Conservation (phyloP, 2,797 vertebrate genomes). For the Helicolenus hilgendorfi region DNA sequence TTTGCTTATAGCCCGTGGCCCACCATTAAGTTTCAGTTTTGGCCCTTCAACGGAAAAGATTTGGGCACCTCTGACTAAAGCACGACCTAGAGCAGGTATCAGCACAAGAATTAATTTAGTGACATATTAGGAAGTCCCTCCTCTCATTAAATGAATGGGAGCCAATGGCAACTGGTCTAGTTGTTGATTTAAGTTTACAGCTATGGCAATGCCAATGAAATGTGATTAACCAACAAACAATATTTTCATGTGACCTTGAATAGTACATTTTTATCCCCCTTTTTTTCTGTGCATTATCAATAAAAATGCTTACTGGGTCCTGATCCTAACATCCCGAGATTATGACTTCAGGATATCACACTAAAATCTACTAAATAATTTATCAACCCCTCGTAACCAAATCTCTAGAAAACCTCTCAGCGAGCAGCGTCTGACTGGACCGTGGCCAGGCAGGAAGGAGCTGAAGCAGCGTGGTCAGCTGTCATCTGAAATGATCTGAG, state of each 20-base stretch:
- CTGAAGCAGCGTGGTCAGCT: neutral
- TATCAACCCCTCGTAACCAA: neutral
- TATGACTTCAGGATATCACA: neutral
- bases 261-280: neutral
- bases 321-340: neutral
- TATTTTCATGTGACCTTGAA: neutral
- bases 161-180: neutral
- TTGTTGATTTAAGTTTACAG: neutral
- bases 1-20: no score
- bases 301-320: neutral
- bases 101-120: neutral
- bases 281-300: neutral
- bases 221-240: neutral
- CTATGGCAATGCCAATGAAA: neutral
- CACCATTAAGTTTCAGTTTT: no score
- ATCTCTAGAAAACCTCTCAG: neutral
- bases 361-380: neutral
- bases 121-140: neutral
- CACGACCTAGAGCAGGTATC: neutral
- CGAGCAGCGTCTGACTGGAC: neutral
- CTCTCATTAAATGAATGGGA: neutral
- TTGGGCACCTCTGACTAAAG: neutral
- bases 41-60: no score
- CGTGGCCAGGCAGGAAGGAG: neutral
- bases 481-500: conserved; percentile 41